Conservation (phyloP, 2,888 invertebrate genomes). For the Tineola bisselliella region DNA sequence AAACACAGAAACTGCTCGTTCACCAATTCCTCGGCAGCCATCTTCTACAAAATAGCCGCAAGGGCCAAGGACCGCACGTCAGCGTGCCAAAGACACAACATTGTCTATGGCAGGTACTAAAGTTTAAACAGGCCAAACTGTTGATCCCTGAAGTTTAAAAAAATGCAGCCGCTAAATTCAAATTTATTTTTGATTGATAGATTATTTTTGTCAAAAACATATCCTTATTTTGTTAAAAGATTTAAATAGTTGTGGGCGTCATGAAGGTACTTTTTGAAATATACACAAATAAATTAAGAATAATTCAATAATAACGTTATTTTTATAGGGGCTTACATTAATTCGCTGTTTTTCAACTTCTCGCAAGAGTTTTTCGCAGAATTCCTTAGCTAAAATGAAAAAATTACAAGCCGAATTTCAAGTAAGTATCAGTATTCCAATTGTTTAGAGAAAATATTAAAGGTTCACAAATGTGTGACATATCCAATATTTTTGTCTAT, state of each 20-base stretch:
- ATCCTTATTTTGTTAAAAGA: too few species aligned
- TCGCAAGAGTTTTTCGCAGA: conserved; percentile 16
- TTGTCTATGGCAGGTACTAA: too few species aligned
- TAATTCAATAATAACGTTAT: background rate
- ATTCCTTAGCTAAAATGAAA: conserved; percentile 24
- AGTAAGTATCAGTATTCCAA: too few species aligned
- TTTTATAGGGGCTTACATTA: background rate
- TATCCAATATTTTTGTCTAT: too few species aligned
- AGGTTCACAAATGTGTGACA: too few species aligned
- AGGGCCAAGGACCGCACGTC: conserved; percentile 30
- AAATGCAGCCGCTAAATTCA: background rate
- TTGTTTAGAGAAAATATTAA: too few species aligned
- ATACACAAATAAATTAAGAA: too few species aligned
- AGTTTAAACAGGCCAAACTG: too few species aligned
- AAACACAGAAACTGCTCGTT: conserved; percentile 72
- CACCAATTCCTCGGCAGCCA: conserved; percentile 66
- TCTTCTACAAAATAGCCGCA: conserved; percentile 41
- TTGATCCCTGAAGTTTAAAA: too few species aligned
- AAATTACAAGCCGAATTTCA: conserved; percentile 29
- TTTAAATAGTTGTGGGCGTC: too few species aligned
- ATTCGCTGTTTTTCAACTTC: conserved; percentile 19
- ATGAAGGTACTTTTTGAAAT: too few species aligned
- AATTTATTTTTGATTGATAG: background rate
- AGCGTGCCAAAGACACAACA: conserved; percentile 17
- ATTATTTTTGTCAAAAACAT: too few species aligned